Evolutionary conservation across 2,888 invertebrate species (phyloP), one percentile per base, ranked within the genome.

Genomic region (Rhyacophila evoluta): DNA sequence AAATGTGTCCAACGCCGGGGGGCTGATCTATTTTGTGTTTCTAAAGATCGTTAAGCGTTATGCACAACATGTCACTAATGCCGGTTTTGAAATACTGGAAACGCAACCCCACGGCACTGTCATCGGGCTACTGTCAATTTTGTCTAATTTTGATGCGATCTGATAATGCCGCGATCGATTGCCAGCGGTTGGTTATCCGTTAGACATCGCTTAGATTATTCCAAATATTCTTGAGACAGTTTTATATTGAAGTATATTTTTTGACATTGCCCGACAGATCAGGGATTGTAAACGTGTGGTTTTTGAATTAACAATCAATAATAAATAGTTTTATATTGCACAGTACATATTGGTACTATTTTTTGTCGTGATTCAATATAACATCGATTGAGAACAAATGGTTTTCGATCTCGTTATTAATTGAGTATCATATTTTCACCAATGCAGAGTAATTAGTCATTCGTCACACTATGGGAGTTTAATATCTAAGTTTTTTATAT

Each of bases 1-100:
- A 55, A 55, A 15, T 12, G 69, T 69, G 69, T 5, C 25, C 68
- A 68, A 2, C 19, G 75, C 75, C 75, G 27, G 38, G 12, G 75
- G 75, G 38, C 28, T 55, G 75, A 38, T 75, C 75, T 75, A 75
- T 75, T 75, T 74, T 68, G 12, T 68, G 37, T 74, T 75, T 41
- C 38, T 41, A 71, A 70, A 29, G 69, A 39, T 75, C 75, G 69
- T 75, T 75, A 75, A 39, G 70, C 70, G 5, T 41, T 55, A 19
- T 55, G 19, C 19, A 69, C 12, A 11, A 12, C 39, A 38, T 41
- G 15, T 55, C n/a, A 12, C 29, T 28, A 69, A 69, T 69, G 69
- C 29, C 8, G 28, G 55, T 55, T 55, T 12, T 19, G 8, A 55
- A 55, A 55, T 55, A 19, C 19, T 19, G 19, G 19, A 12, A 19